These are phyloP conservation scores for Stegodyphus mimosarum DNA, from an alignment of 1,140 invertebrate genomes.

Conservation along the genomic window DNA sequence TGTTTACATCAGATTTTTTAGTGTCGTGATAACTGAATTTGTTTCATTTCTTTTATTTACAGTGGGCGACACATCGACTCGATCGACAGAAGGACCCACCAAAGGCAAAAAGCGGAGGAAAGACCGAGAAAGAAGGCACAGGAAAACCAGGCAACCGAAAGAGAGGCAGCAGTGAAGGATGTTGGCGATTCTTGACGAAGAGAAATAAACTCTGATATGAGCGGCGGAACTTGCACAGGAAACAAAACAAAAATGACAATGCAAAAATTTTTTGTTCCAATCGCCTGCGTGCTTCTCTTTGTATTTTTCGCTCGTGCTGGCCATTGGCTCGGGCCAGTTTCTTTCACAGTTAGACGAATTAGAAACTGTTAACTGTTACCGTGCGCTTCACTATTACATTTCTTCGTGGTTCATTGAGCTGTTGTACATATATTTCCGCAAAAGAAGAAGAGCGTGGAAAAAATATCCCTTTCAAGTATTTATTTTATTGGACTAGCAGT, in stretches of 20 bases:
- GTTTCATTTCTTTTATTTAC: not conserved
- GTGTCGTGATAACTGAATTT: no score
- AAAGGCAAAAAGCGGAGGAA: conserved; percentile 36
- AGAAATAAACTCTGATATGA: not conserved
- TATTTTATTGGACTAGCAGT: not conserved
- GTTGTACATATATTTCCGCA: not conserved
- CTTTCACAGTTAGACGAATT: conserved; percentile 11
- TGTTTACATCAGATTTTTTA: no score
- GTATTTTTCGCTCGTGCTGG: not conserved
- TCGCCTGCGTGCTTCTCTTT: not conserved
- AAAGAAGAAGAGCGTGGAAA: not conserved
- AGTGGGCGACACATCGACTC: not conserved
- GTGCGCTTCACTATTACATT: conserved; percentile 1
- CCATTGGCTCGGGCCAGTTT: not conserved
- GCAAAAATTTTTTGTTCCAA: not conserved
- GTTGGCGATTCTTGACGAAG: no score
- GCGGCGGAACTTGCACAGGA: not conserved
- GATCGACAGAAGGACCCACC: conserved; percentile 20
- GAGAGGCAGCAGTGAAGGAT: conserved; percentile 23
- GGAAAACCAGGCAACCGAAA: conserved; percentile 39
- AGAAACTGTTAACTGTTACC: not conserved
- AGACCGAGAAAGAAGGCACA: conserved; percentile 36
- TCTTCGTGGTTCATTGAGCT: not conserved
- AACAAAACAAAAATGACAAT: not conserved
- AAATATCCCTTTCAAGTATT: not conserved